Percentiles rank a stretch among this genome's conserved stretches.
Conservation (phyloP, 2,113 vertebrate genomes). For the Puma concolor region DNA sequence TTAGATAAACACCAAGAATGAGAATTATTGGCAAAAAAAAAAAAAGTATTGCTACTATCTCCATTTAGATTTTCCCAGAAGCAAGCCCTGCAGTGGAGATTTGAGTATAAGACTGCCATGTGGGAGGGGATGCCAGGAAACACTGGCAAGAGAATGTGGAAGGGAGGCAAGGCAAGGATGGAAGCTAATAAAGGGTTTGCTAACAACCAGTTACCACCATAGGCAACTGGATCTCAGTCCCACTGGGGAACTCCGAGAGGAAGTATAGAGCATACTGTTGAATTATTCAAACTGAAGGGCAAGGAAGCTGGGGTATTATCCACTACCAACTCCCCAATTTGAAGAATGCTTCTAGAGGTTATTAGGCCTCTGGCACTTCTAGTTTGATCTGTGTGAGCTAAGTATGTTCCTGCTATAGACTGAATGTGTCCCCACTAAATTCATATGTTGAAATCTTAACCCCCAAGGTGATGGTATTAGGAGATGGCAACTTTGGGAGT, state of each 20-base stretch:
- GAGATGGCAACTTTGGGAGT: neutral
- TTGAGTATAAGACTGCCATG: neutral
- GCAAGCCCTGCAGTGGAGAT: neutral
- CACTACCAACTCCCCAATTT: neutral
- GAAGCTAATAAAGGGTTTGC: neutral
- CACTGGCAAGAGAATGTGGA: neutral
- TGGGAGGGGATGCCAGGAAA: constrained; percentile 7
- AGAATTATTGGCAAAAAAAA: neutral
- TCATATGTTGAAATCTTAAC: neutral
- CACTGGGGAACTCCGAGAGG: neutral
- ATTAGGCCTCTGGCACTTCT: neutral
- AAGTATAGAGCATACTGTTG: neutral
- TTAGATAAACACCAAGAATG: neutral
- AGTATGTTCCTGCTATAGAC: neutral
- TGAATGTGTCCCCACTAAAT: neutral
- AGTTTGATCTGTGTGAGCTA: neutral
- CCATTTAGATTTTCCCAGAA: constrained; percentile 14
- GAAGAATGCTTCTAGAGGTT: neutral
- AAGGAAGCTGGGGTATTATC: neutral
- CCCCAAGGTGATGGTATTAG: neutral
- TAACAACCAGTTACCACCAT: neutral
- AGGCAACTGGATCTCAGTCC: neutral
- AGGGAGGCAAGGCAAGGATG: neutral
- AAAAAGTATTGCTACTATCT: neutral
- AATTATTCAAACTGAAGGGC: neutral